Percentiles rank a stretch among this genome's conserved stretches.
Conservation (phyloP, 2,888 invertebrate species). For the Sesamia inferens region DNA sequence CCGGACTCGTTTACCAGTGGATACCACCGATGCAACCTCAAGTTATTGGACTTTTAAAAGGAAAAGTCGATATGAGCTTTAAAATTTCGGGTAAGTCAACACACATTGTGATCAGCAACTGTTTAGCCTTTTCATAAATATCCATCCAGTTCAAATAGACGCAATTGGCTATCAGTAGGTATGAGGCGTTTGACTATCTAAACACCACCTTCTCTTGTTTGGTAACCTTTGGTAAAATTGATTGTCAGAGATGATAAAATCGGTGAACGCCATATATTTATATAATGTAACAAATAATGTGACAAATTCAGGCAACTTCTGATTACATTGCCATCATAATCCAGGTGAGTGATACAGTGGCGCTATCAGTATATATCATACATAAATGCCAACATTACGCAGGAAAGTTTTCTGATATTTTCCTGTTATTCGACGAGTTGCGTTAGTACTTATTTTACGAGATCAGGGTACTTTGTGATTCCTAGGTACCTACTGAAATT, state of each 20-base stretch:
- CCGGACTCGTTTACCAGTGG: conserved; percentile 87
- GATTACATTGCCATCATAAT: conserved; percentile 42
- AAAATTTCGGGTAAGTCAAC: conserved; percentile 81
- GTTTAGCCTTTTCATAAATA: neutral
- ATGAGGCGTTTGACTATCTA: neutral
- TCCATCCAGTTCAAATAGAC: too few species aligned
- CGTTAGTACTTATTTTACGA: neutral
- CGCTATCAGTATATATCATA: conserved; percentile 33
- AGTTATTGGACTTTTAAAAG: conserved; percentile 85
- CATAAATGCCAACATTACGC: conserved; percentile 26
- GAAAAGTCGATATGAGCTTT: conserved; percentile 84
- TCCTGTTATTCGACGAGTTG: conserved; percentile 34
- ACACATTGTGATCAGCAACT: too few species aligned
- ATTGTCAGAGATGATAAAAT: neutral
- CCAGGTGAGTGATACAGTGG: conserved; percentile 46
- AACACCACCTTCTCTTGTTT: neutral
- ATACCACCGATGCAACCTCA: conserved; percentile 86
- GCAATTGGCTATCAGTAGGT: neutral
- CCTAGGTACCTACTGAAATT: neutral
- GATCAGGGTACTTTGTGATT: conserved; percentile 28
- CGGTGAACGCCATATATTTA: neutral
- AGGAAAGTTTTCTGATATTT: conserved; percentile 32
- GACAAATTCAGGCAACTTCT: conserved; percentile 17
- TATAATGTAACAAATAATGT: conserved; percentile 7
- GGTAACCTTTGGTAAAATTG: neutral